These are phyloP conservation scores for Mesitornis unicolor DNA, from an alignment of 2,113 vertebrate genomes.

Conservation along the genomic window DNA sequence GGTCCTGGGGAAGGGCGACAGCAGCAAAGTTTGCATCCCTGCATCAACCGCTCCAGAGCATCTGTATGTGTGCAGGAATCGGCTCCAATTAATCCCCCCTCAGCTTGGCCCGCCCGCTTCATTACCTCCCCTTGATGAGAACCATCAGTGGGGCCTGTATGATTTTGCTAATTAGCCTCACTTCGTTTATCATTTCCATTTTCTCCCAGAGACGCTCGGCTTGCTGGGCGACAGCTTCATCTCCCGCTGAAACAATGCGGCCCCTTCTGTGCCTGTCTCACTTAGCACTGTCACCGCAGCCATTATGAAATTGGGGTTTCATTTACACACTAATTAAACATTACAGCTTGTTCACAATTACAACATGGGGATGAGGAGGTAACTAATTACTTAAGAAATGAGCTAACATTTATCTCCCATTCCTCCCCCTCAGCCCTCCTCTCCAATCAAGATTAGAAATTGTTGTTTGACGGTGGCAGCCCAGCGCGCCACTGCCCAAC, in stretches of 20 bases:
- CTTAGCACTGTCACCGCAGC: slow-evolving; percentile 81
- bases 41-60: not conserved
- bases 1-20: not conserved
- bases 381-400: slow-evolving; percentile 90
- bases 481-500: not conserved
- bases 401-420: slow-evolving; percentile 84
- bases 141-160: slow-evolving; percentile 77
- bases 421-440: slow-evolving; percentile 32
- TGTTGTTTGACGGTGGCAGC: slow-evolving; percentile 15
- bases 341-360: slow-evolving; percentile 90
- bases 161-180: slow-evolving; percentile 81
- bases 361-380: slow-evolving; percentile 84
- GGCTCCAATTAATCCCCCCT: slow-evolving; percentile 61
- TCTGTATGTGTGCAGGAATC: slow-evolving; percentile 44
- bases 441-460: slow-evolving; percentile 60
- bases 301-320: slow-evolving; percentile 85
- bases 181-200: slow-evolving; percentile 81
- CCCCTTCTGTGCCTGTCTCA: slow-evolving; percentile 77
- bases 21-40: slow-evolving; percentile 23
- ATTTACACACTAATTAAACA: slow-evolving; percentile 94
- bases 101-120: slow-evolving; percentile 68
- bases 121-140: slow-evolving; percentile 77
- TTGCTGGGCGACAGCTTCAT: slow-evolving; percentile 79
- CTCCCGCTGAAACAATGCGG: slow-evolving; percentile 74
- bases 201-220: slow-evolving; percentile 71